Base-by-base conservation (phyloP, 1,140 invertebrate species). In the Pogonomyrmex barbatus region DNA sequence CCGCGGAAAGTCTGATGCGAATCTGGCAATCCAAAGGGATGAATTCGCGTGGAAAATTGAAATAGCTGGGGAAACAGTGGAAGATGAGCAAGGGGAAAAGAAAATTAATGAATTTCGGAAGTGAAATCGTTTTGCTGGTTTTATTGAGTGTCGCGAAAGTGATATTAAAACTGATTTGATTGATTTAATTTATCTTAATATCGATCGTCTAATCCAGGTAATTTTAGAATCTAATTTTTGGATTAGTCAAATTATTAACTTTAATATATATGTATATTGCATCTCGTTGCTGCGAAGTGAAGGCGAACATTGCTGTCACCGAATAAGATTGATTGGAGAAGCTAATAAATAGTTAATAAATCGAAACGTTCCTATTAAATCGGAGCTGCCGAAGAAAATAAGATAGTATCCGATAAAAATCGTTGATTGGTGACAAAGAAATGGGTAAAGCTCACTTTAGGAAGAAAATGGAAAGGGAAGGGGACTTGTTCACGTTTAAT, bases 361-460 rank as follows among this genome's bases (percentile, higher is more conserved):
- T 79, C 62, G 47, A 39, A 39, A 12, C n/a, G 47, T 12, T 67
- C 62, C 17, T 45, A 79, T 79, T 52, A 79, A 47, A 17, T 30
- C 77, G 5, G 1, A 9, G 45, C 14, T 33, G 33, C 54, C 54
- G 33, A 3, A 10, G 47, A 50, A 67, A 52, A 39, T 52, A 60
- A 79, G 77, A 79, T 79, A 79, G 67, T 67, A 17, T 24, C 24
- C 60, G 62, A 79, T 67, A 79, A 79, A 33, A 67, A 79, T 79
- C 45, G 36, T 10, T 4, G 54, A 36, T 2, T n/a, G 24, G 14
- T 60, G 17, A 9, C 17, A 67, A 47, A 52, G 60, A 79, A 79
- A 52, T 39, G n/a, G 33, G n/a, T 36, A 1, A 79, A 79, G 17
- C 33, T n/a, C 76, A 17, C 65, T 5, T 39, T 1, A 24, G 6